These are phyloP conservation scores for Yasuhikotakia modesta DNA, from an alignment of 2,797 vertebrate species.

Conservation along the genomic window DNA sequence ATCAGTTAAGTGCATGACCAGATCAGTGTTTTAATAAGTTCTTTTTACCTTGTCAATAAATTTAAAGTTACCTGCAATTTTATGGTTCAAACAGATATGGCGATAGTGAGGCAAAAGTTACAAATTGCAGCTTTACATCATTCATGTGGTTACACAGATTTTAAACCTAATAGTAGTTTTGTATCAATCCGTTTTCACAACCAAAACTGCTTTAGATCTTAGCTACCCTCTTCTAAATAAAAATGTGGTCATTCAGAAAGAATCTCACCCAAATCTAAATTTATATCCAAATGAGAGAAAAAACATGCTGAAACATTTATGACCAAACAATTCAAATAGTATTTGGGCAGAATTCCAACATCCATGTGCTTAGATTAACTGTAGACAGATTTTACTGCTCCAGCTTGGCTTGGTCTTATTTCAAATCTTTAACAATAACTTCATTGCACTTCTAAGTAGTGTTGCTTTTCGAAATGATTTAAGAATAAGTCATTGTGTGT, in stretches of 20 bases:
- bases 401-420: constrained; percentile 46
- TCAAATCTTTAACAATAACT: constrained; percentile 47
- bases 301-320: constrained; percentile 38
- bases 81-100: no score
- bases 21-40: no score
- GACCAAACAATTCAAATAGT: constrained; percentile 18
- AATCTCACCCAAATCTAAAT: no score
- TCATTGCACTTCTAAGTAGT: constrained; percentile 15
- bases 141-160: neutral
- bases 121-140: no score
- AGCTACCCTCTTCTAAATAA: constrained; percentile 37
- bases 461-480: constrained; percentile 47
- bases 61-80: no score
- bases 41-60: no score
- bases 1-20: no score
- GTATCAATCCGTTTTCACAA: constrained; percentile 22
- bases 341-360: constrained; percentile 32
- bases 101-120: no score
- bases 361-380: constrained; percentile 27
- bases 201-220: constrained; percentile 29
- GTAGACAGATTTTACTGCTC: constrained; percentile 39
- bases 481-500: constrained; percentile 25
- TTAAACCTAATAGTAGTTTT: neutral
- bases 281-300: constrained; percentile 16
- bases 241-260: constrained; percentile 46